Conservation (phyloP, 2,888 invertebrate species). For the Macaria liturata region DNA sequence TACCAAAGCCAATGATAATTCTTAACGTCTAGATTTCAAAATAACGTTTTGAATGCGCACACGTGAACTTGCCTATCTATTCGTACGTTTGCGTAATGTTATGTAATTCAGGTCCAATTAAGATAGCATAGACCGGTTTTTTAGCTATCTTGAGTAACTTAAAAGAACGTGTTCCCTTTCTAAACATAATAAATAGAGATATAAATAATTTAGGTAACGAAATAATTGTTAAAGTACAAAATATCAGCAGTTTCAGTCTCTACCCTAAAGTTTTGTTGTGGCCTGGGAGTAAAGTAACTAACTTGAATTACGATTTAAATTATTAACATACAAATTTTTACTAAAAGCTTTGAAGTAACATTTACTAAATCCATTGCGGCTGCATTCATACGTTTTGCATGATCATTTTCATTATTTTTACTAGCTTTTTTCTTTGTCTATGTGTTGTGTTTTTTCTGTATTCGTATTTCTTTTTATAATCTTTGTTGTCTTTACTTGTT, state of each 20-base stretch:
- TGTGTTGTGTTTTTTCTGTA: constrained; percentile 33
- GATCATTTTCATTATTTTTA: constrained; percentile 41
- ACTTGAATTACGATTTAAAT: constrained; percentile 41
- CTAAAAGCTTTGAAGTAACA: constrained; percentile 58
- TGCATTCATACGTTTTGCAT: constrained; percentile 66
- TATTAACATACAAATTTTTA: constrained; percentile 51
- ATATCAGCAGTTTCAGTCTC: constrained; percentile 54
- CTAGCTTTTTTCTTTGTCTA: constrained; percentile 38
- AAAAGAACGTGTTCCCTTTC: too few species aligned
- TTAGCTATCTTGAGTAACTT: too few species aligned
- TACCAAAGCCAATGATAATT: too few species aligned
- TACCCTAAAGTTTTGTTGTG: constrained; percentile 77
- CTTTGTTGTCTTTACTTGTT: constrained; percentile 29
- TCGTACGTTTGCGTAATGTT: too few species aligned
- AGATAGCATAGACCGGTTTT: too few species aligned
- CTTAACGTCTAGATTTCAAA: too few species aligned
- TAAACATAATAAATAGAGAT: too few species aligned
- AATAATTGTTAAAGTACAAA: constrained; percentile 39
- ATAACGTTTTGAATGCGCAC: too few species aligned
- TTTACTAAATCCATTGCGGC: constrained; percentile 67
- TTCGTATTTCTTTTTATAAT: constrained; percentile 31
- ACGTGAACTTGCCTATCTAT: too few species aligned
- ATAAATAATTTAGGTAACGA: too few species aligned
- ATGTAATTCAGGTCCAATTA: too few species aligned
- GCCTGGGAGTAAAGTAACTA: constrained; percentile 68